A percentile compares a stretch with the other conserved stretches of the same genome.
Conservation (phyloP, 2,797 vertebrate species). For the Anniella stebbinsi region DNA sequence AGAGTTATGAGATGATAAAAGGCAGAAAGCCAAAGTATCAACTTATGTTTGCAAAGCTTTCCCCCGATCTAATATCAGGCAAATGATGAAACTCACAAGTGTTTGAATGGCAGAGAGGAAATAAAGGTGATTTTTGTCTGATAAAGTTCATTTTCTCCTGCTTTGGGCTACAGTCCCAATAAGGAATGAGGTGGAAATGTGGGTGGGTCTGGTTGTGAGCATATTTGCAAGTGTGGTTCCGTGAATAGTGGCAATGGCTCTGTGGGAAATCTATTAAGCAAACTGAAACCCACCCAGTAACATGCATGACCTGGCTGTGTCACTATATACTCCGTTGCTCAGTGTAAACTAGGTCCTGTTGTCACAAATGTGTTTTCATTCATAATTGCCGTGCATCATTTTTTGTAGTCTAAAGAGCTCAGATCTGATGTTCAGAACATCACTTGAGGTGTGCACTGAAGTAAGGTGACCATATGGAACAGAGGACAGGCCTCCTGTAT, state of each 20-base stretch:
- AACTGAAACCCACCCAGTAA: neutral
- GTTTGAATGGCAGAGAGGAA: neutral
- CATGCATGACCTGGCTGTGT: neutral
- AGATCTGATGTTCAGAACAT: neutral
- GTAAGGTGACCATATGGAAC: too few relatives aligned
- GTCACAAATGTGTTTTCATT: neutral
- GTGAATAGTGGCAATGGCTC: too few relatives aligned
- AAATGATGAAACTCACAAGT: neutral
- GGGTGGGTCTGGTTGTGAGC: neutral
- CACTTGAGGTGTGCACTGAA: neutral
- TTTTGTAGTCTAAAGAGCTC: neutral
- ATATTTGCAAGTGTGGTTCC: neutral
- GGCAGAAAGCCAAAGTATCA: constrained; percentile 3
- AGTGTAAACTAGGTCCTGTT: neutral
- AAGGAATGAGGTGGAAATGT: neutral
- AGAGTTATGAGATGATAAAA: constrained; percentile 1
- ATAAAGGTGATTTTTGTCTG: neutral
- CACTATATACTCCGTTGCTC: neutral
- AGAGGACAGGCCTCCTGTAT: too few relatives aligned
- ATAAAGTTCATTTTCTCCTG: neutral
- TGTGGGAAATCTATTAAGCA: neutral
- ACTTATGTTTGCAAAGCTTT: neutral
- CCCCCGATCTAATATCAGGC: neutral
- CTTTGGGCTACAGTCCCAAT: neutral
- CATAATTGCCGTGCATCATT: neutral